phyloP scores from a whole-genome alignment of 2,888 invertebrate genomes.

The Drosophila antonietae region DNA sequence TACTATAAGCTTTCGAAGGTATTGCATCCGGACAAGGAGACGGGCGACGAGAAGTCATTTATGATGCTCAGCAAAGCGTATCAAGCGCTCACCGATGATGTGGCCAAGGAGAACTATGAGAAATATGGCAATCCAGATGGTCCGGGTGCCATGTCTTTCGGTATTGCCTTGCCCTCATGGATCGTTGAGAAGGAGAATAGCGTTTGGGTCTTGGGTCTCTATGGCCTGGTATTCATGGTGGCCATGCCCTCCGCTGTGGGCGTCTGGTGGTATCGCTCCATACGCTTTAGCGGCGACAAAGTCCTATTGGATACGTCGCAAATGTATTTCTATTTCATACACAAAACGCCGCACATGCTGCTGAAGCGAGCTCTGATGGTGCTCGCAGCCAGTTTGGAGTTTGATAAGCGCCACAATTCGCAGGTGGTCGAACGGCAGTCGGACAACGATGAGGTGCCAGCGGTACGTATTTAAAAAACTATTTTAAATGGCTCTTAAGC shows the following conservation, averaged over 20 bases:
- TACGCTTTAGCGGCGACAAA: slow-evolving; percentile 98
- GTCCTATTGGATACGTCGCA: slow-evolving; percentile 98
- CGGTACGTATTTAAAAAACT: slow-evolving; percentile 86
- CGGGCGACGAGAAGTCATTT: slow-evolving; percentile 98
- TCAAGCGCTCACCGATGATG: slow-evolving; percentile 98
- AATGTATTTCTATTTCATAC: slow-evolving; percentile 97
- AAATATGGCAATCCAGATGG: slow-evolving; percentile 99
- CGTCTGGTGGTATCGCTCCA: slow-evolving; percentile 99
- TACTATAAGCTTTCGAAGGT: slow-evolving; percentile 97
- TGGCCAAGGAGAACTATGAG: slow-evolving; percentile 98
- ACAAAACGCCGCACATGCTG: slow-evolving; percentile 97
- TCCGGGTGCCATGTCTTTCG: slow-evolving; percentile 99
- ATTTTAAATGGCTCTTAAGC: background rate
- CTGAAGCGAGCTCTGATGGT: slow-evolving; percentile 98
- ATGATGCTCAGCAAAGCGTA: slow-evolving; percentile 98
- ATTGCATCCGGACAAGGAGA: slow-evolving; percentile 98
- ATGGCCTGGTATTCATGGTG: slow-evolving; percentile 99
- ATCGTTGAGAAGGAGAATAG: slow-evolving; percentile 99
- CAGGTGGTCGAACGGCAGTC: slow-evolving; percentile 96
- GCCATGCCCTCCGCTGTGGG: slow-evolving; percentile 95
- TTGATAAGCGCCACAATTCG: slow-evolving; percentile 96
- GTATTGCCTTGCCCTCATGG: slow-evolving; percentile 99
- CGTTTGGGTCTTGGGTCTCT: slow-evolving; percentile 97
- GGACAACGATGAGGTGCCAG: slow-evolving; percentile 97
- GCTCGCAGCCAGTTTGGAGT: slow-evolving; percentile 97